Percentiles rank a stretch among this genome's conserved stretches.
Conservation (phyloP, 2,888 invertebrate genomes). For the Prosapia bicincta region DNA sequence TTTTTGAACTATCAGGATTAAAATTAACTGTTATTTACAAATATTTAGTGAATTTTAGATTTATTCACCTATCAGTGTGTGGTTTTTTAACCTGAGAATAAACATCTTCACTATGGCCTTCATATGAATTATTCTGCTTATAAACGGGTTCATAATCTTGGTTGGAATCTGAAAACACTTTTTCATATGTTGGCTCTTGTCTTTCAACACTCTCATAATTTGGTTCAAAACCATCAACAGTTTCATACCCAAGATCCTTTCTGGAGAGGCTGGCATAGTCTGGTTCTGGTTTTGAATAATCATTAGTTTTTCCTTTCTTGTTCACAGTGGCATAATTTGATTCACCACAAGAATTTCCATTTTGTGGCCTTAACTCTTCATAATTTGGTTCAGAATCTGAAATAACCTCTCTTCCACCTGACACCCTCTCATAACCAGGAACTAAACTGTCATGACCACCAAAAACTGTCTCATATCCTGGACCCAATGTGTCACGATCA, state of each 20-base stretch:
- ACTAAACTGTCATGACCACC: constrained; percentile 42
- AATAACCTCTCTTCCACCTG: constrained; percentile 42
- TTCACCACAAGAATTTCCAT: constrained; percentile 36
- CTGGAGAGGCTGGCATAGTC: constrained; percentile 40
- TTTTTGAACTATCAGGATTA: no score
- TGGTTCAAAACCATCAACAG: constrained; percentile 78
- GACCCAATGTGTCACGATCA: constrained; percentile 33
- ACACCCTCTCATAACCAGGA: constrained; percentile 25
- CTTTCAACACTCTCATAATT: constrained; percentile 74
- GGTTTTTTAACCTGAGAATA: constrained; percentile 32
- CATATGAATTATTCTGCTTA: constrained; percentile 14
- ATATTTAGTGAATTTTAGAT: no score
- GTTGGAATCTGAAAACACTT: constrained; percentile 45
- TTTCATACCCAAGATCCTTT: constrained; percentile 54
- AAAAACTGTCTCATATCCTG: constrained; percentile 43
- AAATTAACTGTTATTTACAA: no score
- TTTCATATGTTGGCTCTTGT: constrained; percentile 63
- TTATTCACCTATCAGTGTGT: constrained; percentile 18
- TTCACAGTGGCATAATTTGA: constrained; percentile 53
- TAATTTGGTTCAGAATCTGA: constrained; percentile 74
- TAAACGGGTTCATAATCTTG: constrained; percentile 38
- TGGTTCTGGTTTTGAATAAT: constrained; percentile 34
- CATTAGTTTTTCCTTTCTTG: constrained; percentile 37
- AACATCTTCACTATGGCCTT: constrained; percentile 25
- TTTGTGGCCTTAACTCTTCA: constrained; percentile 60